Evolutionary conservation across 64 coral and sea anemone species (phyloP), one percentile per base, ranked within the genome.

Genomic region (Montipora capricornis): DNA sequence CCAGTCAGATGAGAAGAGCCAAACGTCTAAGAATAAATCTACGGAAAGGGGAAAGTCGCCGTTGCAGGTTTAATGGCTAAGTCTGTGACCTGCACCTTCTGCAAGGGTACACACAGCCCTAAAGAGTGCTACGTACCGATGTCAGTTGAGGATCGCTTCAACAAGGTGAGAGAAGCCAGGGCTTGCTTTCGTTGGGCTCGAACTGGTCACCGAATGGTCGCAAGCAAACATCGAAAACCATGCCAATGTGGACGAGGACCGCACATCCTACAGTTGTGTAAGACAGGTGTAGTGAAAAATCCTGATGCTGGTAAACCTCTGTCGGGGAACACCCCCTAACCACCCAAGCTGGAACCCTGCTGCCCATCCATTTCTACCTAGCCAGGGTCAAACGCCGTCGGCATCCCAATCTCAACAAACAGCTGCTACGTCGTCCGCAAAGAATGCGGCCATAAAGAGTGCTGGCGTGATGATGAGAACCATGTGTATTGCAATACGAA

Each of bases 341-440:
- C 73, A 75, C 20, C 73, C 73, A 75, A 75, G 73, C 8, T 75
- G 26, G 29, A 75, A 75, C 44, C 73, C 73, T 75, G 73, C 73
- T 75, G 73, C 22, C 73, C 73, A 12, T 77, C 10, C 75, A 47
- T 77, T 47, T 77, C 4, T 17, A 77, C 75, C 75, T 15, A 77
- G 16, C 75, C 75, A 77, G 75, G 19, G 44, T 48, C 75, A 77
- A 4, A 1, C 11, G 37, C 44, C 13, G 16, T 46, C 75, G 11
- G 0, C 12, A 37, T 37, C 37, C 37, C 37, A 37, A 37, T 37
- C 37, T 37, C 37, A 37, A 37, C 37, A 37, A 37, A 46, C 44
- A 47, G 12, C 75, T 14, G 11, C 17, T 47, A 77, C 13, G 57
- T 60, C 57, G 13, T 60, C 57, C 13, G 57, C 57, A 60, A 4